These are phyloP conservation scores for Sigmodon hispidus DNA, from an alignment of 2,113 vertebrate species.

Conservation along the genomic window DNA sequence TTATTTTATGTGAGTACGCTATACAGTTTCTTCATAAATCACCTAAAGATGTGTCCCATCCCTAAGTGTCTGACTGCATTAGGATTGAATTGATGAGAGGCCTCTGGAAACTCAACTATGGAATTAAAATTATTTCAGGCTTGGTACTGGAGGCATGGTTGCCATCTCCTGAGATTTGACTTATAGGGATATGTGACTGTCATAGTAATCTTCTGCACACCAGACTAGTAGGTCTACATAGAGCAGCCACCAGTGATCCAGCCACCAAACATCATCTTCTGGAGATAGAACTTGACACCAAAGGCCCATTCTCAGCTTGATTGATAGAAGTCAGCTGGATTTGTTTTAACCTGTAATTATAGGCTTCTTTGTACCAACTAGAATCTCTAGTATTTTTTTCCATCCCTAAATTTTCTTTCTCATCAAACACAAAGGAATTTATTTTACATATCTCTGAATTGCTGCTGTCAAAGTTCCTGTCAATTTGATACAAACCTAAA, in stretches of 20 bases:
- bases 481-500: not conserved
- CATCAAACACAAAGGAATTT: not conserved
- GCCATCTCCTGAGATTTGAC: not conserved
- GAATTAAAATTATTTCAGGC: slow-evolving; percentile 15
- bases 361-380: not conserved
- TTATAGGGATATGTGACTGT: not conserved
- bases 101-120: not conserved
- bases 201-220: not conserved
- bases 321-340: not conserved
- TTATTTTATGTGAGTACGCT: not conserved
- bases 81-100: not conserved
- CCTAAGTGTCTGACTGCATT: not conserved
- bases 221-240: not conserved
- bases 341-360: not conserved
- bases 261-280: not conserved
- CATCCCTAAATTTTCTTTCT: not conserved
- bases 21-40: not conserved
- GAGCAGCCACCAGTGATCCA: not conserved
- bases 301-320: not conserved
- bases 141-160: not conserved
- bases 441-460: not conserved
- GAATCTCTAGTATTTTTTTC: not conserved
- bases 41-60: not conserved
- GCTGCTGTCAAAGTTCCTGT: not conserved
- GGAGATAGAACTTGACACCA: not conserved